Percentiles rank a stretch among this genome's conserved stretches.
phyloP scores from a whole-genome alignment of 2,113 vertebrate species.

The Deroptyus accipitrinus region DNA sequence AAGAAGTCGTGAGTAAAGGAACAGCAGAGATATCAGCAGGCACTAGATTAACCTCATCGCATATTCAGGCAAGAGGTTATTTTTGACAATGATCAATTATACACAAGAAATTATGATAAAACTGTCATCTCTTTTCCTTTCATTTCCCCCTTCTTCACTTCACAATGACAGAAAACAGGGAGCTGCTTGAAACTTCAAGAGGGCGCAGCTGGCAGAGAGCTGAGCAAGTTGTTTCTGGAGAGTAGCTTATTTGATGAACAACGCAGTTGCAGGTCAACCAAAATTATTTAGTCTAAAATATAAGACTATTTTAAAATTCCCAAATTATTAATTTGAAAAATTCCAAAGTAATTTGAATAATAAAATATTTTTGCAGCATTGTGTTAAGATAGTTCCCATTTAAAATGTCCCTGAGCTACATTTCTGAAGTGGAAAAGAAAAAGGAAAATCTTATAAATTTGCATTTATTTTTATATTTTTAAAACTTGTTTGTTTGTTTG shows the following conservation, averaged over 20 bases:
- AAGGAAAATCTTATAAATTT: background rate
- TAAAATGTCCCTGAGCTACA: background rate
- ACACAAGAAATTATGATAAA: background rate
- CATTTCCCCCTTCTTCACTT: background rate
- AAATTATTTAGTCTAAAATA: background rate
- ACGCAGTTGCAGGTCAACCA: background rate
- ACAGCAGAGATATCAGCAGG: background rate
- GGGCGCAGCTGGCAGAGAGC: slow-evolving; percentile 4
- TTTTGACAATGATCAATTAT: background rate
- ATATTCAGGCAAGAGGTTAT: background rate
- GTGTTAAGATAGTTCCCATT: background rate
- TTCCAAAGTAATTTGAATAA: background rate
- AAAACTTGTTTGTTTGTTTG: background rate
- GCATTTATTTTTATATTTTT: background rate
- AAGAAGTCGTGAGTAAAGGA: background rate
- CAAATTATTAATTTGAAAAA: background rate
- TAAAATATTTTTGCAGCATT: background rate
- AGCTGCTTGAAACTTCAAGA: slow-evolving; percentile 15
- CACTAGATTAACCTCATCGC: background rate
- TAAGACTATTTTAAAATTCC: background rate
- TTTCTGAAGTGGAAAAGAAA: background rate
- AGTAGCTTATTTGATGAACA: slow-evolving; percentile 5
- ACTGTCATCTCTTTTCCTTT: background rate
- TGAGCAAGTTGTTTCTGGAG: slow-evolving; percentile 17
- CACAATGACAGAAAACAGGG: background rate